Evolutionary conservation across 2,113 vertebrate species (phyloP), one percentile per base, ranked within the genome.

Genomic region (Takifugu bimaculatus): DNA sequence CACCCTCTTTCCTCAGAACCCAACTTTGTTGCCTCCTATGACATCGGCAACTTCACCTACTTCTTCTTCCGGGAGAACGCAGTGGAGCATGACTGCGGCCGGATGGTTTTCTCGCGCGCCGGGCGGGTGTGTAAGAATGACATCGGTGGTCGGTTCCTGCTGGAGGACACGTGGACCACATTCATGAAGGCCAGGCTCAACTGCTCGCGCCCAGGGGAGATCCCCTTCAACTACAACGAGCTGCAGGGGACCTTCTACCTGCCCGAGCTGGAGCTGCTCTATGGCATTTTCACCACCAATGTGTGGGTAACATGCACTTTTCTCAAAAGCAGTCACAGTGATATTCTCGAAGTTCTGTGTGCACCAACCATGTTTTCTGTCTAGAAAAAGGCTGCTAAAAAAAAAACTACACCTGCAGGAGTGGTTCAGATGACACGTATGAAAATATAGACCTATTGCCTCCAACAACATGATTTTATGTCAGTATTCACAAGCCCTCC

Each of bases 141-240:
- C 83, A 93, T 99, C 0, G 96, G 96, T 0, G 96, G 96, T 0
- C 93, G 96, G 1, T 99, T 99, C 50, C 90, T 99, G 35, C 86
- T 99, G 64, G 97, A 98, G 69, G 97, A 98, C 71, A 99, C 97
- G 0, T 99, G 97, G 97, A 99, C 97, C 65, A 99, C 97, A 0
- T 99, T 98, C 85, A 99, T 98, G 96, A 99, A 99, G 81, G 94
- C 96, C 11, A 88, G 96, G 3, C 88, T 99, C 13, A 98, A 99
- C 89, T 99, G 96, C 75, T 98, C 96, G 28, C 91, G 94, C 6
- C 95, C 96, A 0, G 96, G 96, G 3, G 96, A 98, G 85, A 94
- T 98, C 79, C 96, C 96, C 0, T 98, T 98, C 80, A 94, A 94
- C 81, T 99, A 98, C 83, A 93, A 96, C 3, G 97, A 99, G 78